Evolutionary conservation across 2,797 vertebrate genomes (phyloP).

Genomic region (Melanotaenia boesemani): DNA sequence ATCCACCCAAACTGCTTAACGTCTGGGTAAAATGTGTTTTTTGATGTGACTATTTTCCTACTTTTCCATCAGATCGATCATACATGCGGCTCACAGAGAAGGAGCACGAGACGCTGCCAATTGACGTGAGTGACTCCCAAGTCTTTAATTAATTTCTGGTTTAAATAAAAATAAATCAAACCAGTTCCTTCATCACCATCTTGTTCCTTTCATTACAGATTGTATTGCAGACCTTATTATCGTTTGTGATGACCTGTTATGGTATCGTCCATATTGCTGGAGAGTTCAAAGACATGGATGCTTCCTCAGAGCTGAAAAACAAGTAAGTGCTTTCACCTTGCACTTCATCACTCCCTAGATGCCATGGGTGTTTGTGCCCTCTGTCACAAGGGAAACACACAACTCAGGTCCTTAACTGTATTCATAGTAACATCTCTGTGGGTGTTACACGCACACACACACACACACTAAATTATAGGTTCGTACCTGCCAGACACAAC

Average conservation of each 20-base stretch:
- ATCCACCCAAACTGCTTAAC: too few species aligned
- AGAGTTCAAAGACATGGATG: conserved; percentile 99
- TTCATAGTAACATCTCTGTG: conserved; percentile 4
- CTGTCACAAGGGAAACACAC: conserved; percentile 19
- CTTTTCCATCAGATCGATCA: conserved; percentile 88
- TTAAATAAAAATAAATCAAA: too few species aligned
- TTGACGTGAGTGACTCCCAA: conserved; percentile 89
- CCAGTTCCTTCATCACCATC: accelerated
- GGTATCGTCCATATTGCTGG: conserved; percentile 98
- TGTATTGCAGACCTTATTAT: conserved; percentile 95
- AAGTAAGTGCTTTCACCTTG: conserved; percentile 84
- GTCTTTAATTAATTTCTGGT: accelerated
- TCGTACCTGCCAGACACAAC: too few species aligned
- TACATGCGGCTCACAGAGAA: conserved; percentile 98
- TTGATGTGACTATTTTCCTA: conserved; percentile 4
- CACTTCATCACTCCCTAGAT: conserved; percentile 4
- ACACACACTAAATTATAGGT: too few species aligned
- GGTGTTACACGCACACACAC: neutral
- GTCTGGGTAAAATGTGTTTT: neutral
- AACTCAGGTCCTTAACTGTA: neutral
- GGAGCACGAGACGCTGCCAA: conserved; percentile 95
- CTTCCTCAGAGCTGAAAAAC: conserved; percentile 97
- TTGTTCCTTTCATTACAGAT: conserved; percentile 82
- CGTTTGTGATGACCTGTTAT: conserved; percentile 95
- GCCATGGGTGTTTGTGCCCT: conserved; percentile 31